Percentiles rank a stretch among this genome's conserved stretches.
Evolutionary conservation across 1,140 invertebrate species (phyloP).

Genomic region (Drosophila bocki): DNA sequence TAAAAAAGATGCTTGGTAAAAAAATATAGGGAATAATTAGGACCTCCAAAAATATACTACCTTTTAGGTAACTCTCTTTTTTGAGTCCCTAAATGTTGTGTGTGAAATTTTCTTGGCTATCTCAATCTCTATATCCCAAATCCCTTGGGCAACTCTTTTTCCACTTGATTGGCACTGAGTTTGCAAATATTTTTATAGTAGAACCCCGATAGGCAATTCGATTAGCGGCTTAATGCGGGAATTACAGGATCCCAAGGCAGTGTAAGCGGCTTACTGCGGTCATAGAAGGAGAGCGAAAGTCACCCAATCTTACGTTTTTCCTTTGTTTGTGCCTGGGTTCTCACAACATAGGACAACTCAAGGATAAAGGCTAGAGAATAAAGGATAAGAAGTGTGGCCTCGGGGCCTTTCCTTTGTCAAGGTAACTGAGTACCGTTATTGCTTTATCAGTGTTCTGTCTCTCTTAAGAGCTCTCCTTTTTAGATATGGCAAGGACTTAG

Average conservation of each 20-base stretch:
- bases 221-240: conserved; percentile 42
- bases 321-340: conserved; percentile 17
- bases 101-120: conserved; percentile 3
- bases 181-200: conserved; percentile 32
- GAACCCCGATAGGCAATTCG: conserved; percentile 20
- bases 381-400: conserved; percentile 22
- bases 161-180: conserved; percentile 47
- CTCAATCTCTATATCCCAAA: not conserved
- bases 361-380: conserved; percentile 17
- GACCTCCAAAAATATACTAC: not conserved
- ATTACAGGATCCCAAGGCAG: conserved; percentile 23
- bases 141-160: conserved; percentile 21
- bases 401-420: conserved; percentile 27
- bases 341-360: conserved; percentile 10
- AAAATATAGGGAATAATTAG: not conserved
- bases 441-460: conserved; percentile 25
- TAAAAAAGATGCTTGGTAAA: not conserved
- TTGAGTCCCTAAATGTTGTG: not conserved
- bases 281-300: conserved; percentile 33
- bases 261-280: conserved; percentile 46
- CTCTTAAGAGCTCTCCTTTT: not conserved
- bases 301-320: conserved; percentile 9
- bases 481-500: conserved; percentile 20
- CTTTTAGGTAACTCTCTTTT: not conserved
- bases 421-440: conserved; percentile 30